A percentile compares a stretch with the other conserved stretches of the same genome.
phyloP scores from a whole-genome alignment of 2,113 vertebrate genomes.

The Narcine bancroftii region DNA sequence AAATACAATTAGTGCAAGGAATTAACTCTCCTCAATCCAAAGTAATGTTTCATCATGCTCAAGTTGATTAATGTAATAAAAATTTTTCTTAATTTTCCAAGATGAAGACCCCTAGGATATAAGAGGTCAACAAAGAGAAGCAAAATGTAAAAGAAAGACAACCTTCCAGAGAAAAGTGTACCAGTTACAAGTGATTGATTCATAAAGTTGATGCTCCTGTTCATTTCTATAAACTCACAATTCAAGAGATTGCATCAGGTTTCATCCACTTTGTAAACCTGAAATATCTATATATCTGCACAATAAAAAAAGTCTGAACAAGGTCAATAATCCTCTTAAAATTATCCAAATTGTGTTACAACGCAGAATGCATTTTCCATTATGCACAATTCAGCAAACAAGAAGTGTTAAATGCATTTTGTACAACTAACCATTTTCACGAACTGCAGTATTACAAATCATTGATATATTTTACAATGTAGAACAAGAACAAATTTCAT shows the following conservation, averaged over 20 bases:
- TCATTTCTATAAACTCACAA: slow-evolving; percentile 45
- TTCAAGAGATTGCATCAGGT: slow-evolving; percentile 41
- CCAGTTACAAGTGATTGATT: slow-evolving; percentile 49
- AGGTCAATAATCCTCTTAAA: background rate
- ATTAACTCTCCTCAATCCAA: background rate
- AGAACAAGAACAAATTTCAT: background rate
- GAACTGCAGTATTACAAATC: background rate
- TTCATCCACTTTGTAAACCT: slow-evolving; percentile 37
- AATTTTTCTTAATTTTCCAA: background rate
- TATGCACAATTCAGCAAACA: background rate
- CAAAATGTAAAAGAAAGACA: slow-evolving; percentile 39
- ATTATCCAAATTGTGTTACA: background rate
- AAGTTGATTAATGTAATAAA: background rate
- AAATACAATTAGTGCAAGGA: background rate
- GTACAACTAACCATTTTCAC: background rate
- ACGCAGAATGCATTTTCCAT: background rate
- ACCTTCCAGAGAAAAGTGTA: slow-evolving; percentile 49
- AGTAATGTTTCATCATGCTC: background rate
- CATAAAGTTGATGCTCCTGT: slow-evolving; percentile 39
- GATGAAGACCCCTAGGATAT: background rate
- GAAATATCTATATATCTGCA: background rate
- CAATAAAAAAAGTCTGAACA: background rate
- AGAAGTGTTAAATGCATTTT: background rate
- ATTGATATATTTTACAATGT: background rate
- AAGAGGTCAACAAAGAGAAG: background rate